Evolutionary conservation across 2,888 invertebrate genomes (phyloP).

Genomic region (Nephrotoma appendiculata): DNA sequence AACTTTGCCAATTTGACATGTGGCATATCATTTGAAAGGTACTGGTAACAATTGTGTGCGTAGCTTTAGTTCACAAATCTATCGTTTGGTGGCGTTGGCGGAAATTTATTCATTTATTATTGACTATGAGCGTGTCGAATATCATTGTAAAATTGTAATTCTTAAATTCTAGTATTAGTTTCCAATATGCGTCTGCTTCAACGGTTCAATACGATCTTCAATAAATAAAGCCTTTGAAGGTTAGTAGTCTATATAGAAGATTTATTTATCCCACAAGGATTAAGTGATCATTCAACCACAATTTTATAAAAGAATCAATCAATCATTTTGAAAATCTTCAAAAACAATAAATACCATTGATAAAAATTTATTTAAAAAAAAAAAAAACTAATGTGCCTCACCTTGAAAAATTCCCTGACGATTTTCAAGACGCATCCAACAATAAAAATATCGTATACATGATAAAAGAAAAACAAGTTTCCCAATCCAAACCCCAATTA

Average conservation of each 20-base stretch:
- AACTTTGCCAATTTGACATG: too few relatives aligned
- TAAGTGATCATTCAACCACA: neutral
- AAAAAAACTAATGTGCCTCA: neutral
- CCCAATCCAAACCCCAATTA: neutral
- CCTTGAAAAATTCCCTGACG: neutral
- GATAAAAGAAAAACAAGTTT: neutral
- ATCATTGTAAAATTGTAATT: too few relatives aligned
- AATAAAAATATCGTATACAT: neutral
- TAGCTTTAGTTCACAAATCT: too few relatives aligned
- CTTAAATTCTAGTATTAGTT: too few relatives aligned
- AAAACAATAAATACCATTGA: neutral
- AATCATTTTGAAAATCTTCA: neutral
- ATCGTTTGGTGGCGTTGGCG: too few relatives aligned
- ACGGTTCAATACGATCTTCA: too few relatives aligned
- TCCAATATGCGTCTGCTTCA: too few relatives aligned
- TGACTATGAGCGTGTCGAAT: too few relatives aligned
- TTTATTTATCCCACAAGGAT: neutral
- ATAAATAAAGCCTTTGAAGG: neutral
- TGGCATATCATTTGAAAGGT: too few relatives aligned
- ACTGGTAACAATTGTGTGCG: too few relatives aligned
- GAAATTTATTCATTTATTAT: too few relatives aligned
- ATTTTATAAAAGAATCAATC: neutral
- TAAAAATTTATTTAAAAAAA: neutral
- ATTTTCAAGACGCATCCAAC: neutral
- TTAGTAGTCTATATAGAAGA: neutral